Conservation (phyloP, 2,113 vertebrate species). For the Astur gentilis region DNA sequence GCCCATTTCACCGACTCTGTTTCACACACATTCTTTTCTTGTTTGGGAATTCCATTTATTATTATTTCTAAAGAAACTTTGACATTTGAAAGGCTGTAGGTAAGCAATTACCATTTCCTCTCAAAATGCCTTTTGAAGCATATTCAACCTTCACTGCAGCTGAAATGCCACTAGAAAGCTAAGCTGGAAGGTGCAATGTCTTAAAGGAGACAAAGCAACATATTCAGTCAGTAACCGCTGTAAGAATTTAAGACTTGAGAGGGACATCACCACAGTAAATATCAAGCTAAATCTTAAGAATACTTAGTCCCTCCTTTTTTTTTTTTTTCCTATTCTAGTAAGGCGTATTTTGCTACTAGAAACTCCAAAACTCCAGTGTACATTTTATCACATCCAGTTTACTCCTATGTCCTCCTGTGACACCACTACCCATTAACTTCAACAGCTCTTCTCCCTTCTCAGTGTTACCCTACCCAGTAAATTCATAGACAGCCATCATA, state of each 20-base stretch:
- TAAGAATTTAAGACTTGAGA: background rate
- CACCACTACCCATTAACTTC: background rate
- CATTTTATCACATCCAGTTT: background rate
- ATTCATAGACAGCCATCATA: background rate
- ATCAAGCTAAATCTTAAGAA: background rate
- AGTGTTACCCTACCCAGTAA: background rate
- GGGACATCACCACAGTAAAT: background rate
- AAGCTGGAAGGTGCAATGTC: background rate
- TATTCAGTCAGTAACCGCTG: background rate
- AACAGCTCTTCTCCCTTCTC: background rate
- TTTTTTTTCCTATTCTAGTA: background rate
- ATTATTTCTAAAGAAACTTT: background rate
- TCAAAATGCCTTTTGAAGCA: background rate
- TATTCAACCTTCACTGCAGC: background rate
- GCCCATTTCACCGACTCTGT: background rate
- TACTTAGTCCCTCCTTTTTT: background rate
- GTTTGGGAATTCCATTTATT: background rate
- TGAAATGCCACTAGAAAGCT: background rate
- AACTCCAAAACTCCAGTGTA: background rate
- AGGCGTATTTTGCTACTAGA: background rate
- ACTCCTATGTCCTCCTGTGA: background rate
- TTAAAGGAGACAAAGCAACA: background rate
- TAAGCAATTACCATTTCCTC: background rate
- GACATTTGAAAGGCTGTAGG: background rate
- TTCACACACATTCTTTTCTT: background rate